Evolutionary conservation across 2,888 invertebrate genomes (phyloP).

Genomic region (Zaprionus lineosus): DNA sequence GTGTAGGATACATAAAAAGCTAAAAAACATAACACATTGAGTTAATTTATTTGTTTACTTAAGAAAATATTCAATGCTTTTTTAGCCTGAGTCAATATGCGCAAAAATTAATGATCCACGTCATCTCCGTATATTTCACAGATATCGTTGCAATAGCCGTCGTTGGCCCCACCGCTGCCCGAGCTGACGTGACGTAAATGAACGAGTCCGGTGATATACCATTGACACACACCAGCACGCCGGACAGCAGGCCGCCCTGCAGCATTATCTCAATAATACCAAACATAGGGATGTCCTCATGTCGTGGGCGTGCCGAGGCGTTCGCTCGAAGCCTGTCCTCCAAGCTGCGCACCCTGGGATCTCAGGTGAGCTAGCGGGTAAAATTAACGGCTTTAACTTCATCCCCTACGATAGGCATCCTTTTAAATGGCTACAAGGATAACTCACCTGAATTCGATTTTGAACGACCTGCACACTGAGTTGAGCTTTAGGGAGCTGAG

Average conservation of each 20-base stretch:
- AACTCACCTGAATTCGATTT: too few species aligned
- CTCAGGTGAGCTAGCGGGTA: constrained; percentile 79
- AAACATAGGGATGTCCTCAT: constrained; percentile 87
- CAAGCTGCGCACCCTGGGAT: constrained; percentile 88
- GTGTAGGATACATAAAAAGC: constrained; percentile 14
- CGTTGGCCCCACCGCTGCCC: constrained; percentile 32
- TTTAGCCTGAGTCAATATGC: constrained; percentile 27
- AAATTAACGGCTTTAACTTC: too few species aligned
- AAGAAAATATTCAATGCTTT: constrained; percentile 23
- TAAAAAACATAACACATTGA: constrained; percentile 26
- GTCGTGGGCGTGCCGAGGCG: constrained; percentile 90
- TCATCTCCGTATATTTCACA: constrained; percentile 43
- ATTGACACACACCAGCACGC: constrained; percentile 78
- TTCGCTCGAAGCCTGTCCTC: constrained; percentile 91
- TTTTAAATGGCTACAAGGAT: too few species aligned
- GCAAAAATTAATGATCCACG: constrained; percentile 32
- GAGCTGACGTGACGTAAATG: constrained; percentile 79
- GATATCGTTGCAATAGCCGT: constrained; percentile 59
- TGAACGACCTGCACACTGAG: too few species aligned
- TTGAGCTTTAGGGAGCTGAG: too few species aligned
- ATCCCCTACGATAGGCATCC: too few species aligned
- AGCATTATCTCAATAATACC: constrained; percentile 88
- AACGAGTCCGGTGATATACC: constrained; percentile 82
- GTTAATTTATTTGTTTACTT: constrained; percentile 66
- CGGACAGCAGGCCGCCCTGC: constrained; percentile 85